A percentile compares a stretch with the other conserved stretches of the same genome.
Conservation (phyloP, 2,888 invertebrate species). For the Tenodera sinensis region DNA sequence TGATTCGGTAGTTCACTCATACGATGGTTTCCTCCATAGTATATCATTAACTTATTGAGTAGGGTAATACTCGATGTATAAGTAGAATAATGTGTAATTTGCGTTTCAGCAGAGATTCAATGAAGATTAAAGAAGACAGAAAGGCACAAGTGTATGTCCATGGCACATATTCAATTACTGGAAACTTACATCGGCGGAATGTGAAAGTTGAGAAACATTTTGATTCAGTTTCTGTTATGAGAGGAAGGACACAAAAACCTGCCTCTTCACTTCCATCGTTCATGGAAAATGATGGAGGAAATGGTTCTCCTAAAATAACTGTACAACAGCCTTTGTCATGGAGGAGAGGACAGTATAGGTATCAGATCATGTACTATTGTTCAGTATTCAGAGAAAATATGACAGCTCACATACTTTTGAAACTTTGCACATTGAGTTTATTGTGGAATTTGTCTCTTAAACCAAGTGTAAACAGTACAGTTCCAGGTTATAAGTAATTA, state of each 20-base stretch:
- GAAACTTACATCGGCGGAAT: not conserved
- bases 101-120: not conserved
- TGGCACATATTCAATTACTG: not conserved
- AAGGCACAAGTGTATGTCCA: not conserved
- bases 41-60: no score
- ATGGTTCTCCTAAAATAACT: not conserved
- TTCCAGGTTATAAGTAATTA: no score
- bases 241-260: not conserved
- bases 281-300: not conserved
- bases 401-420: no score
- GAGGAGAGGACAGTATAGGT: not conserved
- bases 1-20: no score
- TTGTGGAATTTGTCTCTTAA: no score
- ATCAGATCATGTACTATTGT: not conserved
- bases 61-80: no score
- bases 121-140: not conserved
- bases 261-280: not conserved
- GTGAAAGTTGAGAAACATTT: constrained; percentile 2
- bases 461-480: no score
- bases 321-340: not conserved
- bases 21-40: no score
- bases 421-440: no score
- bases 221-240: not conserved
- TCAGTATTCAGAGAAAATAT: no score
- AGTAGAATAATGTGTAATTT: not conserved